Evolutionary conservation across 2,797 vertebrate species (phyloP), one percentile per base, ranked within the genome.

Genomic region (Sebastes oblongus): DNA sequence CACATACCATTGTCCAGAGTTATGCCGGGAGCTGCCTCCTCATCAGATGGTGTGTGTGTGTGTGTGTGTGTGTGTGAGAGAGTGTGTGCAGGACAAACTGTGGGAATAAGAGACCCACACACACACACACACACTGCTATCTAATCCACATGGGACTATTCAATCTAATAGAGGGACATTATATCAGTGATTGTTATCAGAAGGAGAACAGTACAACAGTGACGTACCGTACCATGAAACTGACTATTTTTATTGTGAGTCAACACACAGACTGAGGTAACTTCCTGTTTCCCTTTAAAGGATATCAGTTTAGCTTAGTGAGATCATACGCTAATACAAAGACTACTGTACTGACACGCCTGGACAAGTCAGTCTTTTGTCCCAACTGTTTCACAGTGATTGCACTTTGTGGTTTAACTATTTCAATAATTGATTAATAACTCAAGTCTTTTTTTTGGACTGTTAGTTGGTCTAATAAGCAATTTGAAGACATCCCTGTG

Each of bases 1-100:
- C 89, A 88, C 91, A 93, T 90, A 87, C 88, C 85, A 92, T 93
- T 93, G 93, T 93, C 88, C 72, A 27, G 77, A 87, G 90, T 76
- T 89, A 86, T 91, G 91, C 73, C 46, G 76, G 82, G 82, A 90
- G 90, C 88, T 86, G 66, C 84, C 87, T 88, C 86, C 87, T 58
- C 66, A 18, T 69, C 67, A 55, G 67, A 69, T 75, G 39, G 34
- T 72, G 70, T 71, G 46, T 64, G 34, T 3, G 32, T 12, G 11
- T 4, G 34, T 1, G 32, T 34, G 32, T 36, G 34, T 36, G 32
- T 32, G 32, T 34, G 10, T 4, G 32, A 11, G 34, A 11, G 34
- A 4, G 34, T 34, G 34, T 39, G 36, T 39, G 36, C 13, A 39
- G 36, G 13, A 39, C 36, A 39, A 39, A 39, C 36, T 39, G 36